Conservation (phyloP, 2,797 vertebrate species). For the Neosilurus mollespiculum region DNA sequence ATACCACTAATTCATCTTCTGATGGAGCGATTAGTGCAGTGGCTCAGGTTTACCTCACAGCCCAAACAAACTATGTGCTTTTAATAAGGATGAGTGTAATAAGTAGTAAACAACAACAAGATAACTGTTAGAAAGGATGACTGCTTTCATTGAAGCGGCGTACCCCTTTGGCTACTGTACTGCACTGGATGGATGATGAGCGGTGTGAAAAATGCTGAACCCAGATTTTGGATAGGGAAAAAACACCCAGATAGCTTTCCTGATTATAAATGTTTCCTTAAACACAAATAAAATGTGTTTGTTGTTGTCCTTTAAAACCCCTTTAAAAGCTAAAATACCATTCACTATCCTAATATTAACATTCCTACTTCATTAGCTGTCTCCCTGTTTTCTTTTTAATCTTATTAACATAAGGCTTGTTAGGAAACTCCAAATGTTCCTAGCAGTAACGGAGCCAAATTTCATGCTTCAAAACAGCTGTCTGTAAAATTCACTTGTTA, state of each 20-base stretch:
- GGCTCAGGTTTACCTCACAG: background rate
- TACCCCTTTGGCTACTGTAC: background rate
- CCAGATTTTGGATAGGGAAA: background rate
- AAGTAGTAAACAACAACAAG: background rate
- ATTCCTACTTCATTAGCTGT: background rate
- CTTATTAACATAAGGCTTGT: no score
- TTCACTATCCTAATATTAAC: background rate
- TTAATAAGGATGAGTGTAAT: background rate
- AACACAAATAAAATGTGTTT: background rate
- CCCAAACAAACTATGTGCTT: background rate
- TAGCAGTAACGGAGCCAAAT: background rate
- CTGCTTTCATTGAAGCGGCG: background rate
- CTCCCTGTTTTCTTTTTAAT: no score
- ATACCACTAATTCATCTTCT: conserved; percentile 9
- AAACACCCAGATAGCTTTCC: background rate
- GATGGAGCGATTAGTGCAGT: background rate
- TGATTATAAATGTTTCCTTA: background rate
- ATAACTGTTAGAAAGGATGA: background rate
- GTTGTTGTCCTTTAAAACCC: background rate
- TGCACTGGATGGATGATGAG: background rate
- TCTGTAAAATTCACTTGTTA: no score
- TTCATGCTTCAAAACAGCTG: background rate
- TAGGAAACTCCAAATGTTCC: no score
- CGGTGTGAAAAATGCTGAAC: background rate
- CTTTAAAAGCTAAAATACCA: background rate